Evolutionary conservation across 2,888 invertebrate genomes (phyloP), one percentile per base, ranked within the genome.

Genomic region (Eudemis profundana): DNA sequence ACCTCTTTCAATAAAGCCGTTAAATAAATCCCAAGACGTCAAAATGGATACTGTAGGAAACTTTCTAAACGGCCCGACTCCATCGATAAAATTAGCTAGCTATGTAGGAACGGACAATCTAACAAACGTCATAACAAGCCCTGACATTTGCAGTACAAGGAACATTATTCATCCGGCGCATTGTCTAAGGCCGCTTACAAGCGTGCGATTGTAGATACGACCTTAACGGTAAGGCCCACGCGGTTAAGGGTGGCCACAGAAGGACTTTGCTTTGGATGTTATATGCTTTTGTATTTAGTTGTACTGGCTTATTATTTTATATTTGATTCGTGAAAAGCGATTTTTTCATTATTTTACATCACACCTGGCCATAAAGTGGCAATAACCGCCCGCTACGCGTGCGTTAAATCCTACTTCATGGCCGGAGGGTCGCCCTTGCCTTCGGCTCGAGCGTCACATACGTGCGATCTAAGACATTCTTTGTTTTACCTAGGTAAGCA

Each of bases 141-240:
- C 74, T 81, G 88, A 87, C 88, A 87, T 88, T 87, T 81, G 85
- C 84, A 76, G 81, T 81, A 78, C 77, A 72, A 71, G 69, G 73
- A 67, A 73, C 84, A 89, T 89, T 81, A 87, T 83, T 89, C 87
- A 88, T 84, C 81, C 78, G 75, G 79, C 78, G 79, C 81, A 86
- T 86, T 87, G 89, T 89, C 78, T 84, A 78, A 79, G 78, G 78
- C 79, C 70, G 74, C 76, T 77, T 71, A 83, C 85, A 85, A 82
- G 79, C 80, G 83, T 85, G 78, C 84, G 90, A 90, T 89, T 86
- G 77, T 71, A 89, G 89, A 90, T 89, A 82, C 82, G 85, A 83
- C 84, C 83, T 83, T 90, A 90, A 90, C 89, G 90, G 90, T 86
- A 85, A 59, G 50, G 27, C 62, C 64, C 57, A 64, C 64, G 64